Evolutionary conservation across 2,888 invertebrate species (phyloP), one percentile per base, ranked within the genome.

Genomic region (Ernsta delagoae): DNA sequence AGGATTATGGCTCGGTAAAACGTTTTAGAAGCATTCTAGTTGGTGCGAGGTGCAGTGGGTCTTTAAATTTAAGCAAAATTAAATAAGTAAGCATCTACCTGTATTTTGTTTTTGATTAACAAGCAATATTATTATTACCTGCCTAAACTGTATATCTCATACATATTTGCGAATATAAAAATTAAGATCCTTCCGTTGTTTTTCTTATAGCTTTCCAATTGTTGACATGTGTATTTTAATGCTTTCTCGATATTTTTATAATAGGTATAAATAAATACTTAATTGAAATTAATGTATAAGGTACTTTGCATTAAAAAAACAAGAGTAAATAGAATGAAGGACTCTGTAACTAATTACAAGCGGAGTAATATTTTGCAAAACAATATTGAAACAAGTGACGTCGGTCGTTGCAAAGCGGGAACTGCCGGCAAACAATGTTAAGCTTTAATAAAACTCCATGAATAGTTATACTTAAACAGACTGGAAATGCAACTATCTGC

Each of bases 401-500:
- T 76, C 74, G 75, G 74, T 73, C 73, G 75, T 74, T 56, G 11
- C 11, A 76, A 79, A 75, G 76, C 75, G 77, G 75, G 74, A 78
- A 81, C 82, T 77, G 78, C 79, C 75, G 79, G 76, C 81, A 82
- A 84, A 86, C 85, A 86, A 83, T 84, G 87, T 86, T 83, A 83
- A 84, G 84, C 83, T 86, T 86, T 87, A 89, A 85, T 89, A 87
- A 88, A 89, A 89, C 84, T 84, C 80, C 77, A 78, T 79, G 83
- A 89, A 87, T 86, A 87, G 83, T 86, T 87, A 87, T 81, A 82
- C 78, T 78, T 83, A 87, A 86, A 81, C 83, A 83, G 81, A 87
- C 85, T 87, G 85, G 87, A 88, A 91, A 92, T 90, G 89, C 90
- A 90, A 89, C 90, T 90, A 91, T 90, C 89, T 90, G 86, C 79